Base-by-base conservation (phyloP, 2,113 vertebrate species). In the Phalacrocorax carbo region DNA sequence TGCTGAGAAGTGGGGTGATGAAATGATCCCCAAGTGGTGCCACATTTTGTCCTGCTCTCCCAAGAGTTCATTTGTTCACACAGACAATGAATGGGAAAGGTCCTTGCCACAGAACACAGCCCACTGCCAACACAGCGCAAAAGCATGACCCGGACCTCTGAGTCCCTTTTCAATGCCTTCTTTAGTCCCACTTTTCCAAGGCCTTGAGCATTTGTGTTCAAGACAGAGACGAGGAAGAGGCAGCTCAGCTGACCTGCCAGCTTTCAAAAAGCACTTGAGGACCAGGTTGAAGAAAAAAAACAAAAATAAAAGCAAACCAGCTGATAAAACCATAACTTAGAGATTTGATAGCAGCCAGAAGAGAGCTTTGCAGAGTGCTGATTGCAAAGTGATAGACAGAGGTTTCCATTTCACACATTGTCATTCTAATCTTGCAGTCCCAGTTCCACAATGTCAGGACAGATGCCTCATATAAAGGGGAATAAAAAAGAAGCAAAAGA, bases 361-460 rank as follows among this genome's bases (percentile, higher is more conserved):
- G 90, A 88, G 30, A 85, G 55, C 57, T 76, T 6, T 25, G 71
- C 79, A 68, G 58, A 72, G 69, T 55, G 34, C 55, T 95, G 87
- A 93, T 57, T 94, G 79, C 61, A 61, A 86, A 83, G 82, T n/a
- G 82, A 68, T 32, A 83, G 78, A 52, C 94, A 88, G 64, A 90
- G 61, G 70, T 94, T 91, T 96, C 78, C 34, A 81, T 94, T 93
- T 94, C 85, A 84, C 82, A 90, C 44, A 25, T 42, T 86, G 84
- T 69, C 75, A 86, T 90, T 94, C 85, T 78, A 86, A 86, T 83
- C 71, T 75, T 55, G 44, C 42, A 80, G 44, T 61, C 19, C 34
- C 61, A 32, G 52, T n/a, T 82, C 54, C 52, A 72, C 19, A 79
- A 23, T 38, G 29, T 62, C 69, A 75, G 65, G 44, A 61, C 4